A percentile compares a stretch with the other conserved stretches of the same genome.
Evolutionary conservation across 2,113 vertebrate species (phyloP).

Genomic region (Sorex fumeus): DNA sequence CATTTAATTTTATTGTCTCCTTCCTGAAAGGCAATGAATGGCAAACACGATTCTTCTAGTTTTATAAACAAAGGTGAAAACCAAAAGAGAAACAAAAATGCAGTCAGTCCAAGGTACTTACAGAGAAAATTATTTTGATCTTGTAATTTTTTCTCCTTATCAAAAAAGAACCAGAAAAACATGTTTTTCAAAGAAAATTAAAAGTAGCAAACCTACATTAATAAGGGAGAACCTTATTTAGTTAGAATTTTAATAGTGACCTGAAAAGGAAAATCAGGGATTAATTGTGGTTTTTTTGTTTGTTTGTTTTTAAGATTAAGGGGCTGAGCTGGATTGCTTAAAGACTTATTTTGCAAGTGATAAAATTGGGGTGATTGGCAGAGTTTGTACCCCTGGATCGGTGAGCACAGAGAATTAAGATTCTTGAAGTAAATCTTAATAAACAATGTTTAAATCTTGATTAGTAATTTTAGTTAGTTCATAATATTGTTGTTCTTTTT

Average conservation of each 20-base stretch:
- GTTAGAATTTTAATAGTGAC: background rate
- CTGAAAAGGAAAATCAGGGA: background rate
- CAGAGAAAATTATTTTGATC: background rate
- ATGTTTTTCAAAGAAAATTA: background rate
- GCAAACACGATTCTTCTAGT: background rate
- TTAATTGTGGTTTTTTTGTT: background rate
- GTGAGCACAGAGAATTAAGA: background rate
- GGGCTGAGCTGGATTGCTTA: background rate
- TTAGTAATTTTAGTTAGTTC: background rate
- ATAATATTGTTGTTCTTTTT: background rate
- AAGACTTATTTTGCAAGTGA: background rate
- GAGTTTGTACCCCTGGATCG: background rate
- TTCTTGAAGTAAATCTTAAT: background rate
- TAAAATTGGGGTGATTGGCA: background rate
- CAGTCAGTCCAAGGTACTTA: background rate
- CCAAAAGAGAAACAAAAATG: background rate
- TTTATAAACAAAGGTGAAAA: background rate
- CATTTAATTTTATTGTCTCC: background rate
- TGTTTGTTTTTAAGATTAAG: background rate
- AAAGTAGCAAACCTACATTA: background rate
- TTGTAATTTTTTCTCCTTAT: background rate
- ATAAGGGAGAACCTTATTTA: background rate
- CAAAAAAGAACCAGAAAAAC: background rate
- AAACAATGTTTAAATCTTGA: background rate
- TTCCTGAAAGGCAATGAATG: background rate